Evolutionary conservation across 2,113 vertebrate genomes (phyloP).

Genomic region (Sylvietta virens): DNA sequence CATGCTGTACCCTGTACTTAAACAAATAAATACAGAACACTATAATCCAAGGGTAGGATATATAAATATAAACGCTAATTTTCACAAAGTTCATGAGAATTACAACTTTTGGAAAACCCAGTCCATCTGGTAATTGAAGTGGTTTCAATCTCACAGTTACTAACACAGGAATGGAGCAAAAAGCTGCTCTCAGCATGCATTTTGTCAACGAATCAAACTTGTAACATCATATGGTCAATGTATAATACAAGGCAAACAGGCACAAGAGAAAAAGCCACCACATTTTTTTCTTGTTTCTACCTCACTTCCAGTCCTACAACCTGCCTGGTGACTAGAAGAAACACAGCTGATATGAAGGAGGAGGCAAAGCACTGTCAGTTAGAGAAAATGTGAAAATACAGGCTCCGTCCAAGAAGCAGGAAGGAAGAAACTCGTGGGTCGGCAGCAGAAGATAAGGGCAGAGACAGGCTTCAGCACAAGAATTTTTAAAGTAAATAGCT

Average conservation of each 20-base stretch:
- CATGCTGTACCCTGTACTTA: neutral
- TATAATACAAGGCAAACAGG: neutral
- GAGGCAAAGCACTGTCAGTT: neutral
- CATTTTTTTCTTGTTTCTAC: neutral
- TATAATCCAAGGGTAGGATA: constrained; percentile 8
- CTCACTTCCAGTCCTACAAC: neutral
- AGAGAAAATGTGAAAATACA: neutral
- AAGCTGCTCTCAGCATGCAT: neutral
- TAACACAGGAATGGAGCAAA: neutral
- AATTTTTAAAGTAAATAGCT: neutral
- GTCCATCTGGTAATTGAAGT: neutral
- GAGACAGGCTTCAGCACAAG: neutral
- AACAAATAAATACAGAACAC: constrained; percentile 51
- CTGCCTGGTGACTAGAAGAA: neutral
- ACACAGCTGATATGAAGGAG: neutral
- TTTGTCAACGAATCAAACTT: neutral
- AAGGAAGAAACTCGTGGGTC: neutral
- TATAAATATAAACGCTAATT: constrained; percentile 9
- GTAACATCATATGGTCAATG: neutral
- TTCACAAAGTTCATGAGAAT: constrained; percentile 26
- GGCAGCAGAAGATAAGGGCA: neutral
- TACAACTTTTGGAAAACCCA: neutral
- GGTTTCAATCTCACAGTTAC: neutral
- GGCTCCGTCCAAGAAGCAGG: neutral
- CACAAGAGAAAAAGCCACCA: neutral